A percentile compares a stretch with the other conserved stretches of the same genome.
Evolutionary conservation across 2,888 invertebrate species (phyloP).

Genomic region (Temnothorax unifasciatus): DNA sequence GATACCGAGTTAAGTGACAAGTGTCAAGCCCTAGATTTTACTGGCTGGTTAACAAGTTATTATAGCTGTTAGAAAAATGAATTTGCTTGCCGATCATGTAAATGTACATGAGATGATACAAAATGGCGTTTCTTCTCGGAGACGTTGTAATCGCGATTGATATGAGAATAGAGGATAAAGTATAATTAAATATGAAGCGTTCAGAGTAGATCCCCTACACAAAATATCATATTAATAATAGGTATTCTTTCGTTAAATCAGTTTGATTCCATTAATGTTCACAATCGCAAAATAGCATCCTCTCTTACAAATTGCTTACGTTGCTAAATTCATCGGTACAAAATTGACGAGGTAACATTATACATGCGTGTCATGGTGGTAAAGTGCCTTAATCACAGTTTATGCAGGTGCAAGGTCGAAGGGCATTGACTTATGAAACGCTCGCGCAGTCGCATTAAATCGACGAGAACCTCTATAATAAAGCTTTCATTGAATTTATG

Average conservation of each 20-base stretch:
- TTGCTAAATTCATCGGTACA: conserved; percentile 26
- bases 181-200: conserved; percentile 18
- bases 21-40: conserved; percentile 43
- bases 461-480: neutral
- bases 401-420: conserved; percentile 27
- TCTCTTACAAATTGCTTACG: conserved; percentile 35
- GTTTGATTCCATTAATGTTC: conserved; percentile 24
- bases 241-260: conserved; percentile 12
- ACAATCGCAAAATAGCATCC: conserved; percentile 10
- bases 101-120: neutral
- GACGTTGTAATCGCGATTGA: too few relatives aligned
- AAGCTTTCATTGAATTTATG: conserved; percentile 4
- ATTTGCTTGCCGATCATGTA: conserved; percentile 19
- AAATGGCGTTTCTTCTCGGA: neutral
- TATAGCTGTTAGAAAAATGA: conserved; percentile 1
- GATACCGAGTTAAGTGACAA: conserved; percentile 42
- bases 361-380: conserved; percentile 14
- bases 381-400: conserved; percentile 33
- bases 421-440: conserved; percentile 7
- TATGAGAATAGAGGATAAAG: neutral
- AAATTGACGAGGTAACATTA: conserved; percentile 28
- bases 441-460: conserved; percentile 24
- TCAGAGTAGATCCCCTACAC: neutral
- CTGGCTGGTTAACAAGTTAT: conserved; percentile 49
- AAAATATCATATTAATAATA: conserved; percentile 36